Conservation (phyloP, 2,113 vertebrate species). For the Proteles cristata region DNA sequence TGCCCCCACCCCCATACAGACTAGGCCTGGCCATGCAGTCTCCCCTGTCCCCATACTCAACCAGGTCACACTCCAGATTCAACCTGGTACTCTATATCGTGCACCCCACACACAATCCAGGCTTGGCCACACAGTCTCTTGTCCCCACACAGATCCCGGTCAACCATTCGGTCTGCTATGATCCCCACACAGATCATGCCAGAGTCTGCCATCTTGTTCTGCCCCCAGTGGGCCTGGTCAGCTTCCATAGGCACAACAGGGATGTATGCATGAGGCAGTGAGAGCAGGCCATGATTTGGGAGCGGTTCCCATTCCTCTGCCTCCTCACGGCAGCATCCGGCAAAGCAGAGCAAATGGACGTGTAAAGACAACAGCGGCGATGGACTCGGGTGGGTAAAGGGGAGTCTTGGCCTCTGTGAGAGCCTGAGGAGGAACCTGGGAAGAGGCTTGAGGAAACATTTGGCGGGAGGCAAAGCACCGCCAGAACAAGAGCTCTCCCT, state of each 20-base stretch:
- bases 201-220: fast-evolving
- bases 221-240: background rate
- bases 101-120: background rate
- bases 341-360: slow-evolving; percentile 83
- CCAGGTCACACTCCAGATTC: background rate
- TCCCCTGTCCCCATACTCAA: background rate
- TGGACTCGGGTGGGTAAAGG: slow-evolving; percentile 75
- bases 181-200: background rate
- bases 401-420: slow-evolving; percentile 35
- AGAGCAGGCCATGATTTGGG: slow-evolving; percentile 77
- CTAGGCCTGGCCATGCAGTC: background rate
- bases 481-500: background rate
- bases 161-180: background rate
- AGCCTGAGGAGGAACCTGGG: slow-evolving; percentile 57
- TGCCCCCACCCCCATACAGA: background rate
- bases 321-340: slow-evolving; percentile 70
- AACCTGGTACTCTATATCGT: no score
- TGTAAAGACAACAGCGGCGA: slow-evolving; percentile 81
- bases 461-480: background rate
- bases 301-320: slow-evolving; percentile 78
- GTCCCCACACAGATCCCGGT: background rate
- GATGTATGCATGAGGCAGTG: slow-evolving; percentile 70
- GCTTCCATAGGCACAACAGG: slow-evolving; percentile 78
- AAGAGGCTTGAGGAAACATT: background rate
- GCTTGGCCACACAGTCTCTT: background rate